phyloP scores from a whole-genome alignment of 2,113 vertebrate genomes.

The Saccopteryx leptura region DNA sequence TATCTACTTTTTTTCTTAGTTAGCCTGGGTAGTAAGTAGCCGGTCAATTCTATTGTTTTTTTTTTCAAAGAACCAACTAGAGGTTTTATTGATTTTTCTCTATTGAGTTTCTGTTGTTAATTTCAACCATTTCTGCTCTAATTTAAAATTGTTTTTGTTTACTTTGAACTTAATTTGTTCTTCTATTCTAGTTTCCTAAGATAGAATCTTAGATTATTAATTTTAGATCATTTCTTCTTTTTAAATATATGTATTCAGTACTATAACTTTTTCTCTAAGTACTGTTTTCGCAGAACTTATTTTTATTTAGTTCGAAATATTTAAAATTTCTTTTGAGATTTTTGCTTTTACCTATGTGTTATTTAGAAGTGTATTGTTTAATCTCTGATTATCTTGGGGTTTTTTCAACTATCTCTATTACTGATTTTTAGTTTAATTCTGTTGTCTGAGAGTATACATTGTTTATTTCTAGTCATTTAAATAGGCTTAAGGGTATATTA shows the following conservation, averaged over 20 bases:
- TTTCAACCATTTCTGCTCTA: slow-evolving; percentile 9
- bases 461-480: neutral
- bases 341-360: neutral
- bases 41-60: neutral
- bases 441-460: neutral
- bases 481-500: neutral
- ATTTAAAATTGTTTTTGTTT: neutral
- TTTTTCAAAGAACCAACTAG: neutral
- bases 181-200: slow-evolving; percentile 13
- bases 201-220: slow-evolving; percentile 27
- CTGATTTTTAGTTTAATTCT: slow-evolving; percentile 21
- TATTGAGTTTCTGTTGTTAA: neutral
- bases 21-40: neutral
- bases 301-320: slow-evolving; percentile 46
- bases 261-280: neutral
- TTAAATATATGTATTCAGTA: neutral
- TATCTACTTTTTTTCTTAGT: neutral
- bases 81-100: slow-evolving; percentile 55
- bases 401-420: slow-evolving; percentile 47
- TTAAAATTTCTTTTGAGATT: slow-evolving; percentile 18
- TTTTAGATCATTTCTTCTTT: slow-evolving; percentile 41
- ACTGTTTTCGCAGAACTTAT: slow-evolving; percentile 46
- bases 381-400: neutral
- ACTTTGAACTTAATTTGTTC: neutral
- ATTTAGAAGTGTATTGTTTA: slow-evolving; percentile 46